Conservation (phyloP, 2,113 vertebrate genomes). For the Piaya cayana region DNA sequence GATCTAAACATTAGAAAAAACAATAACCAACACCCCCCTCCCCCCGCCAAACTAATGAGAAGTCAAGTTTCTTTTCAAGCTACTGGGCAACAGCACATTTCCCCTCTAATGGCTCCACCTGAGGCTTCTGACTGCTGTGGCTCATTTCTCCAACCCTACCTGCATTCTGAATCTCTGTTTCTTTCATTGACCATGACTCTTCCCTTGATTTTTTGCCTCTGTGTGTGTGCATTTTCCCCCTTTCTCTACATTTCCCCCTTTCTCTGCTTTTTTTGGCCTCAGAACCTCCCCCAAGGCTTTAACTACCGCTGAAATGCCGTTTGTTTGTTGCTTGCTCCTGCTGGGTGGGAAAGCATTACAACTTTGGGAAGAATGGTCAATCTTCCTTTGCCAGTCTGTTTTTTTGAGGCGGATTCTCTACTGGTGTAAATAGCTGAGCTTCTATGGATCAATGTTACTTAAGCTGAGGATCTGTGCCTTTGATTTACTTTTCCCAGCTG, state of each 20-base stretch:
- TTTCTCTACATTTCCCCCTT: not conserved
- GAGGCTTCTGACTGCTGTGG: not conserved
- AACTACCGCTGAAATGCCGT: not conserved
- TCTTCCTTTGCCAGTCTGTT: not conserved
- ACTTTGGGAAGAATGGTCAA: not conserved
- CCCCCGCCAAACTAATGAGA: not conserved
- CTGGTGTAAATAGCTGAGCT: conserved; percentile 16
- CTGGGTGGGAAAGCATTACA: not conserved
- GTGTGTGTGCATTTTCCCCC: not conserved
- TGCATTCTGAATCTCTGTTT: not conserved
- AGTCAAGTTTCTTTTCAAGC: conserved; percentile 40
- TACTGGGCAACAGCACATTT: conserved; percentile 16
- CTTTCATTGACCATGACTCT: not conserved
- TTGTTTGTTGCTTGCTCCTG: not conserved
- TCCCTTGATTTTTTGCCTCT: not conserved
- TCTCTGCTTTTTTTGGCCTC: not conserved
- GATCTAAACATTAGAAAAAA: conserved; percentile 41
- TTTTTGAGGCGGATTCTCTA: not conserved
- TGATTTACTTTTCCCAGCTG: conserved; percentile 61
- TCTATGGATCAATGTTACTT: not conserved
- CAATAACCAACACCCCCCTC: not conserved
- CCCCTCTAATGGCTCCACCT: not conserved
- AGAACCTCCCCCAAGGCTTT: not conserved
- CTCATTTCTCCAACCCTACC: not conserved
- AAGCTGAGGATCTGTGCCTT: conserved; percentile 18